Evolutionary conservation across 2,888 invertebrate species (phyloP).

Genomic region (Cosmia trapezina): DNA sequence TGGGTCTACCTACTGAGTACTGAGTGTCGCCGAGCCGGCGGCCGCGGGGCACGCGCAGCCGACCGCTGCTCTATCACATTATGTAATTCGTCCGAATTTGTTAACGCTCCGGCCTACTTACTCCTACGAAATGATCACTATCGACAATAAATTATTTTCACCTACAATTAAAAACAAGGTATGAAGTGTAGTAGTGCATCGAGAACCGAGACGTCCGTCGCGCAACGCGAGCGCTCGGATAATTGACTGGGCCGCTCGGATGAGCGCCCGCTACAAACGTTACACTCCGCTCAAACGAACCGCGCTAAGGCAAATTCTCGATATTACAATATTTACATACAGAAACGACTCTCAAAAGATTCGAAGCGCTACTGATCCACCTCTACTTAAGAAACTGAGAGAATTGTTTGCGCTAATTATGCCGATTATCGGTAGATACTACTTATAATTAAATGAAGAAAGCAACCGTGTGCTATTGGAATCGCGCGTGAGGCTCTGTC

Average conservation of each 20-base stretch:
- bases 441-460: constrained; percentile 88
- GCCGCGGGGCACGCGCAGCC: constrained; percentile 76
- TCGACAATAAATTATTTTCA: constrained; percentile 88
- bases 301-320: constrained; percentile 85
- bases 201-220: constrained; percentile 78
- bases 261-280: constrained; percentile 75
- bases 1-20: constrained; percentile 57
- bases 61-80: constrained; percentile 85
- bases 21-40: constrained; percentile 77
- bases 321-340: constrained; percentile 89
- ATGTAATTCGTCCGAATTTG: constrained; percentile 89
- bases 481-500: constrained; percentile 82
- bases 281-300: constrained; percentile 80
- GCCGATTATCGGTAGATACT: constrained; percentile 86
- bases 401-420: constrained; percentile 84
- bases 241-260: constrained; percentile 87
- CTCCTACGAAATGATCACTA: constrained; percentile 89
- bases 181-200: constrained; percentile 85
- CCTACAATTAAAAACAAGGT: constrained; percentile 88
- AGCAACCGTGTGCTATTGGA: constrained; percentile 86
- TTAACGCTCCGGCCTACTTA: constrained; percentile 90
- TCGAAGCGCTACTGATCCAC: constrained; percentile 89
- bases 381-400: constrained; percentile 89
- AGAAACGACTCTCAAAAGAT: constrained; percentile 82
- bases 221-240: constrained; percentile 80